Base-by-base conservation (phyloP, 2,888 invertebrate species). In the Nemapogon koenigi region DNA sequence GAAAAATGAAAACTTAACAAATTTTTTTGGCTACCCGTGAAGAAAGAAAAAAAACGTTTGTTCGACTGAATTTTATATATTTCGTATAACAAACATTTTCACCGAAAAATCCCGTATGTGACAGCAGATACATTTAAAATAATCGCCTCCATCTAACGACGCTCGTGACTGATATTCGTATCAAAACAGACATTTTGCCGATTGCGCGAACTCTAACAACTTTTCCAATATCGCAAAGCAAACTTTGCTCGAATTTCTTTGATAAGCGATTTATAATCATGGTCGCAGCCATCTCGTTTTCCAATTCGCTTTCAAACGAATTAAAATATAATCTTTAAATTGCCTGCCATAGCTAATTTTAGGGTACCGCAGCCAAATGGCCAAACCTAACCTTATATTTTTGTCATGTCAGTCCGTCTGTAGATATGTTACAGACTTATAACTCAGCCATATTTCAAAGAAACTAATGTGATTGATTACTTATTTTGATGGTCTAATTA, bases 221-320 rank as follows among this genome's bases (percentile, higher is more conserved):
- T 71, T 71, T 66, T 62, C 65, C 70, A 71, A 72, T 71, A 69
- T 62, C 62, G 51, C 50, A 52, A 52, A 52, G 54, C 55, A 61
- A 67, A 66, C 62, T 64, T 53, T 43, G 22, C 35, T 38, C 46
- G 46, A 50, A 58, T 64, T 62, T 59, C 64, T 67, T 68, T 60
- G 67, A 69, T 71, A 69, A 71, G 65, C 64, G 62, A 70, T 73
- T 72, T 68, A 64, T 66, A 69, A 71, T 70, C 67, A 69, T 62
- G 57, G 58, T 54, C 51, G 49, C 41, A 42, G 51, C 48, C 37
- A 16, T 17, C 6, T 29, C 26, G 2, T 11, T 28, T 30, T 37
- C 16, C 13, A 49, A 43, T 42, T 43, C 47, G 47, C 45, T 46
- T 44, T 48, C 45, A 32, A 39, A 46, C 50, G 51, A 59, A 60